A percentile compares a stretch with the other conserved stretches of the same genome.
phyloP scores from a whole-genome alignment of 2,888 invertebrate species.

The Prosapia bicincta region DNA sequence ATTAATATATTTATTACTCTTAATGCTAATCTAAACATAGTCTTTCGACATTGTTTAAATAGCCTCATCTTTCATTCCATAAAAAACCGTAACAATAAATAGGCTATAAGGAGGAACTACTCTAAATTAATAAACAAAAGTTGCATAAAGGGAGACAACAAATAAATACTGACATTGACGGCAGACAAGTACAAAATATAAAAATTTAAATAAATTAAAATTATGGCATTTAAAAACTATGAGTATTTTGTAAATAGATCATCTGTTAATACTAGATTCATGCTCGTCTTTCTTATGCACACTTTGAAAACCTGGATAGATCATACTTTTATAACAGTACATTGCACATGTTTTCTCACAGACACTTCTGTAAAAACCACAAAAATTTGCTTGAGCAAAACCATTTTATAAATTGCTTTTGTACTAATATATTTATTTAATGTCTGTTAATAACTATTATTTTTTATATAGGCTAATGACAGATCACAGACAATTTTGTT shows the following conservation, averaged over 20 bases:
- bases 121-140: background rate
- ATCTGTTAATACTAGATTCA: background rate
- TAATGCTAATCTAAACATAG: constrained; percentile 14
- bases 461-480: too few relatives aligned
- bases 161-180: background rate
- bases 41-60: background rate
- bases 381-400: background rate
- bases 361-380: background rate
- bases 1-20: constrained; percentile 25
- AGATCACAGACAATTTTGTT: too few relatives aligned
- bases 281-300: background rate
- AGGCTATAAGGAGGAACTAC: background rate
- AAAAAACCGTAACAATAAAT: background rate
- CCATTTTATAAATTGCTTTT: too few relatives aligned
- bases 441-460: too few relatives aligned
- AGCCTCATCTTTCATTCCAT: background rate
- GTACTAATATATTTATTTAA: too few relatives aligned
- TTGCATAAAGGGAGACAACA: background rate
- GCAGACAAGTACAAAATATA: background rate
- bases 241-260: background rate
- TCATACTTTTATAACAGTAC: too few relatives aligned
- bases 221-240: background rate
- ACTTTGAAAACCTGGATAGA: background rate
- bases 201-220: background rate
- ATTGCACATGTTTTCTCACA: too few relatives aligned